Percentiles rank a stretch among this genome's conserved stretches.
phyloP scores from a whole-genome alignment of 1,140 invertebrate species.

The Cherax destructor region DNA sequence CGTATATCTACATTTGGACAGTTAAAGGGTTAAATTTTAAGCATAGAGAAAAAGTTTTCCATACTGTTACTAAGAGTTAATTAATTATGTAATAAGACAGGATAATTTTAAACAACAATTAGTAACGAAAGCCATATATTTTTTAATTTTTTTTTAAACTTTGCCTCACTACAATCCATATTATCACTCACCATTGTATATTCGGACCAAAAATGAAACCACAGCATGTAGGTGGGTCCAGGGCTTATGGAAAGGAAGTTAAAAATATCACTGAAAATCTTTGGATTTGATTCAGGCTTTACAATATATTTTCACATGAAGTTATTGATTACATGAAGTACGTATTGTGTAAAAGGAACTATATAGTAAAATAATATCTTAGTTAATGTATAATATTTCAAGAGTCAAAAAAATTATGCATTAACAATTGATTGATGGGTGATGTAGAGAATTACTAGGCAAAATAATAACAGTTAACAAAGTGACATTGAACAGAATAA shows the following conservation, averaged over 20 bases:
- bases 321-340: not conserved
- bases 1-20: too few species aligned
- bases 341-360: not conserved
- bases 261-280: not conserved
- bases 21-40: too few species aligned
- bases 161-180: slow-evolving; percentile 20
- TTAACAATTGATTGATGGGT: not conserved
- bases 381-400: not conserved
- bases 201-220: not conserved
- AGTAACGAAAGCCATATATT: slow-evolving; percentile 53
- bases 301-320: not conserved
- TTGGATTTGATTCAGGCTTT: not conserved
- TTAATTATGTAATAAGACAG: not conserved
- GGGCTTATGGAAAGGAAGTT: not conserved
- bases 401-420: not conserved
- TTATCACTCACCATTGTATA: slow-evolving; percentile 26
- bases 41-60: too few species aligned
- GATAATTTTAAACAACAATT: slow-evolving; percentile 10
- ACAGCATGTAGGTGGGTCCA: slow-evolving; percentile 21
- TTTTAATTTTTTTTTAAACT: slow-evolving; percentile 28
- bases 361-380: not conserved
- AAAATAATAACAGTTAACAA: not conserved
- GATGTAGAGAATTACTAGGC: not conserved
- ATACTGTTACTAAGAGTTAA: too few species aligned
- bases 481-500: not conserved